Evolutionary conservation across 2,888 invertebrate genomes (phyloP), one percentile per base, ranked within the genome.

Genomic region (Plemyria rubiginata): DNA sequence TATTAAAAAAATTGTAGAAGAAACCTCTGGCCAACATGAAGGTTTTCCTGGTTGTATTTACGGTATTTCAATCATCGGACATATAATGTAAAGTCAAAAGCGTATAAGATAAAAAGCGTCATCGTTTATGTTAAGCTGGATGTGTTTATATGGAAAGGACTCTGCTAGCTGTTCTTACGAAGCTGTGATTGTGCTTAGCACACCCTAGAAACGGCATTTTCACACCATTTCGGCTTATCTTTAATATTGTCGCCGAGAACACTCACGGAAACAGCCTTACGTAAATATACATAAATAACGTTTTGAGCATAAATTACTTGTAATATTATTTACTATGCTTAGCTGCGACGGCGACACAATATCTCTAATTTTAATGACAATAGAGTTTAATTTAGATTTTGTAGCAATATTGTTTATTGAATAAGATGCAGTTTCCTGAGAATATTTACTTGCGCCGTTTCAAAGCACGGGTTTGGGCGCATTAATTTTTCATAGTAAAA

Each of bases 241-340:
- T 67, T 70, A 77, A 78, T 76, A 78, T 78, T 80, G 83, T 81
- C 80, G 73, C 74, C 73, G 68, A 66, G 68, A 74, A 70, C 71
- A 71, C 75, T 75, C 76, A 77, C 83, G 84, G 84, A 84, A 84
- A 84, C 71, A 77, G 75, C 75, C 78, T 80, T 80, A 80, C 77
- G 80, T 79, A 82, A 84, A 82, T 79, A 81, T 73, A 81, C 80
- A 75, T 79, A 80, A 82, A 82, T 82, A 82, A 77, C 76, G 70
- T 79, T 79, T 76, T 70, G 68, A 78, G 79, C 82, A 80, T 82
- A 82, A 81, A 82, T 82, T 76, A 79, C 71, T 72, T 64, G 66
- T 70, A 70, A 65, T 55, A 55, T 55, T 60, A 63, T 60, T 51
- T 60, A 61, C 32, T 48, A 41, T 49, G 41, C 32, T 49, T 51